A percentile compares a stretch with the other conserved stretches of the same genome.
These are phyloP conservation scores for Microplitis mediator DNA, from an alignment of 1,140 invertebrate genomes.

Conservation along the genomic window DNA sequence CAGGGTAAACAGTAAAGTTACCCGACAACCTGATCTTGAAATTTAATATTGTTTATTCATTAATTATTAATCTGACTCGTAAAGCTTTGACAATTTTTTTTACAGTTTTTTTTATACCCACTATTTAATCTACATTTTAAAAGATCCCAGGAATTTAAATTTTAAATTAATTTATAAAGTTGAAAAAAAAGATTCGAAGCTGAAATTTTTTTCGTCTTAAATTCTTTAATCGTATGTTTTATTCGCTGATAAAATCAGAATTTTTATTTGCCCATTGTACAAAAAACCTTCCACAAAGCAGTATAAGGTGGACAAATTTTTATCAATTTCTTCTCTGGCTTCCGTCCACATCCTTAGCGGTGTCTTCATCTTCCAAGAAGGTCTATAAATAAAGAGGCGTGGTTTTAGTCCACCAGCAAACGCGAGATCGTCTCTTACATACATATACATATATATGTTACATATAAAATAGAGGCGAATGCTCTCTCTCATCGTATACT, in stretches of 20 bases:
- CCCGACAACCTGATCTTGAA: not conserved
- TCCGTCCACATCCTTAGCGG: constrained; percentile 19
- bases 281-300: not conserved
- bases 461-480: not conserved
- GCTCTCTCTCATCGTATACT: not conserved
- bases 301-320: constrained; percentile 4
- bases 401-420: not conserved
- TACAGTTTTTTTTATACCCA: too few relatives aligned
- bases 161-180: too few relatives aligned
- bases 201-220: too few relatives aligned
- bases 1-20: not conserved
- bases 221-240: too few relatives aligned
- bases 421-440: not conserved
- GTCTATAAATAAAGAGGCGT: constrained; percentile 29
- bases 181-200: too few relatives aligned
- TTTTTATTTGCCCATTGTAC: not conserved
- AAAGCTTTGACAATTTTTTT: too few relatives aligned
- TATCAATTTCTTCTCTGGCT: constrained; percentile 18
- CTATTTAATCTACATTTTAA: too few relatives aligned
- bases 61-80: too few relatives aligned
- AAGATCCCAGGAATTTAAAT: too few relatives aligned
- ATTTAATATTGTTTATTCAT: too few relatives aligned
- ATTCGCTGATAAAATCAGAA: not conserved
- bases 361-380: constrained; percentile 22
- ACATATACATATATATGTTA: not conserved